Percentiles rank a stretch among this genome's conserved stretches.
Conservation (phyloP, 2,888 invertebrate genomes). For the Prostheceraeus crozeri region DNA sequence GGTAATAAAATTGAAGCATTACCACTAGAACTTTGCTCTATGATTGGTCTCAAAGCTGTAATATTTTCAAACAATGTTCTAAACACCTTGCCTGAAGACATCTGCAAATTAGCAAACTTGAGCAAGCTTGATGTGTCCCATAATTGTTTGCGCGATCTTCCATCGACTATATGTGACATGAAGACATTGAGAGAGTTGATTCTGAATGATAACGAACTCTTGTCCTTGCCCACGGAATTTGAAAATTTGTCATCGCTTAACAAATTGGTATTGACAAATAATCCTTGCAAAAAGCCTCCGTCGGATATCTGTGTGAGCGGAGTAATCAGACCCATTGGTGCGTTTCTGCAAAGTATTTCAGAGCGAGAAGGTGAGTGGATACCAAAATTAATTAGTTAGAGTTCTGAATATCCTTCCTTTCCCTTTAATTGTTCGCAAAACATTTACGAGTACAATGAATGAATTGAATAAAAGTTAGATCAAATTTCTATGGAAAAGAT, state of each 20-base stretch:
- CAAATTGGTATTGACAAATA: background rate
- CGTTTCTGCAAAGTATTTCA: background rate
- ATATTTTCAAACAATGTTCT: slow-evolving; percentile 5
- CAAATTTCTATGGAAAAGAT: too few relatives aligned
- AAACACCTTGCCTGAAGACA: background rate
- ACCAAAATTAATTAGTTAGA: too few relatives aligned
- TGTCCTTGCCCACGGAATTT: slow-evolving; percentile 14
- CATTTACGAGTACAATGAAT: too few relatives aligned
- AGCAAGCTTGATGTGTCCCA: slow-evolving; percentile 5
- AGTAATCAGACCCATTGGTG: slow-evolving; percentile 4
- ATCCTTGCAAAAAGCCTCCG: slow-evolving; percentile 14
- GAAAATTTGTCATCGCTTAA: background rate
- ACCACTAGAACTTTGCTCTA: background rate
- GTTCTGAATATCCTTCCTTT: too few relatives aligned
- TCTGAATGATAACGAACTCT: slow-evolving; percentile 5
- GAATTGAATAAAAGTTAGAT: too few relatives aligned
- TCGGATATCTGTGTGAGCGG: slow-evolving; percentile 21
- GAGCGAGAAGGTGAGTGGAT: slow-evolving; percentile 20
- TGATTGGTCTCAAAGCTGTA: slow-evolving; percentile 7
- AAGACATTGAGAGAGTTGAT: background rate
- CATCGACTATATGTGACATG: background rate
- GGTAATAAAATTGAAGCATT: background rate
- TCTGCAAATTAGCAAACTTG: background rate
- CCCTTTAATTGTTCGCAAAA: too few relatives aligned
- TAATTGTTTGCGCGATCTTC: background rate